A percentile compares a stretch with the other conserved stretches of the same genome.
phyloP scores from a whole-genome alignment of 2,113 vertebrate genomes.

The Mus musculus region DNA sequence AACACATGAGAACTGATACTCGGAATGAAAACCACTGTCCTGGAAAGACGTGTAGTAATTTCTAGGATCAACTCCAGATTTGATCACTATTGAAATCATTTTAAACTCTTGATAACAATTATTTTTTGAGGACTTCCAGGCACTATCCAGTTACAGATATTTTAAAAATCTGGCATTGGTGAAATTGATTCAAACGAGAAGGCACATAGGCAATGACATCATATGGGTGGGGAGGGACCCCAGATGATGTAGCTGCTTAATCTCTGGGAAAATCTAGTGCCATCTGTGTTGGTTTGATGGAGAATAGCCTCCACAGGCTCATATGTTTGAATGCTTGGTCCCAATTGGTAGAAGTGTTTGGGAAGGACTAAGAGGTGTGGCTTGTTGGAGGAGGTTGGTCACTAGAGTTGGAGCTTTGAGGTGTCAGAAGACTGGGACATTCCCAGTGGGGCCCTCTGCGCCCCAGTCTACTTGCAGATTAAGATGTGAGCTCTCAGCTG shows the following conservation, averaged over 20 bases:
- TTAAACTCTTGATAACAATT: background rate
- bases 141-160: background rate
- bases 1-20: background rate
- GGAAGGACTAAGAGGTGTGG: background rate
- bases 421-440: background rate
- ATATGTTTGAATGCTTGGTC: background rate
- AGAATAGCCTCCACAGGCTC: background rate
- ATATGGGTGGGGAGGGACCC: background rate
- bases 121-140: background rate
- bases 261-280: background rate
- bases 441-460: too few relatives aligned
- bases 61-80: background rate
- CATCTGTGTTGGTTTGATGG: background rate
- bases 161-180: background rate
- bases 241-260: background rate
- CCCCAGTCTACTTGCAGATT: too few relatives aligned
- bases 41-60: conserved; percentile 38
- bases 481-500: background rate
- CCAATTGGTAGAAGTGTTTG: background rate
- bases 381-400: background rate
- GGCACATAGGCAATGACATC: background rate
- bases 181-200: conserved; percentile 3
- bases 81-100: conserved; percentile 31
- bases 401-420: background rate
- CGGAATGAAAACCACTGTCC: background rate